Evolutionary conservation across 2,113 vertebrate species (phyloP).

Genomic region (Synchiropus splendidus): DNA sequence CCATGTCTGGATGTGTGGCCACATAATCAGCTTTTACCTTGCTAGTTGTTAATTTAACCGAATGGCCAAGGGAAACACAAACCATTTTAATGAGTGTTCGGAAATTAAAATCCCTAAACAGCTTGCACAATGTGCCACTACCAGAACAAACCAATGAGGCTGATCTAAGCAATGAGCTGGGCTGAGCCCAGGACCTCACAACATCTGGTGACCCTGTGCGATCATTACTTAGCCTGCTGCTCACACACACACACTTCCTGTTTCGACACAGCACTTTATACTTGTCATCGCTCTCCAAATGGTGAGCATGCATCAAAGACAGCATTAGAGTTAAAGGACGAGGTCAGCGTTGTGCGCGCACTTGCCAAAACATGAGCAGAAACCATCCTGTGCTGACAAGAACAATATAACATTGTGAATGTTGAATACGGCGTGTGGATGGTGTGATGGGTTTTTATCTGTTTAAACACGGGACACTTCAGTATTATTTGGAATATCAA

Average conservation of each 20-base stretch:
- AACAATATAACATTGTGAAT: slow-evolving; percentile 21
- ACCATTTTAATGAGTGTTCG: slow-evolving; percentile 75
- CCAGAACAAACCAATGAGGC: slow-evolving; percentile 67
- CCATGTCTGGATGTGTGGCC: slow-evolving; percentile 67
- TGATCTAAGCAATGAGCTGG: slow-evolving; percentile 63
- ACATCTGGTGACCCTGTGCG: slow-evolving; percentile 73
- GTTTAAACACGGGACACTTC: too few relatives aligned
- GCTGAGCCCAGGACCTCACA: slow-evolving; percentile 53
- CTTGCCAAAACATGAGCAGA: slow-evolving; percentile 26
- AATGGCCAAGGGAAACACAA: slow-evolving; percentile 73
- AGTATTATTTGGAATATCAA: too few relatives aligned
- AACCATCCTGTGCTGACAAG: slow-evolving; percentile 38
- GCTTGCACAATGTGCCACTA: slow-evolving; percentile 65
- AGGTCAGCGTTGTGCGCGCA: slow-evolving; percentile 31
- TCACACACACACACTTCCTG: slow-evolving; percentile 45
- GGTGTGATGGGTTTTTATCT: too few relatives aligned
- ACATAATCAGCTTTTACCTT: slow-evolving; percentile 73
- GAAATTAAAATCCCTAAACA: slow-evolving; percentile 71
- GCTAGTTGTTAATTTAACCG: slow-evolving; percentile 73
- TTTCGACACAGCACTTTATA: slow-evolving; percentile 47
- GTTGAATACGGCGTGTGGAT: slow-evolving; percentile 2
- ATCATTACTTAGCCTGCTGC: slow-evolving; percentile 61
- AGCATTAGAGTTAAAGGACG: slow-evolving; percentile 38
- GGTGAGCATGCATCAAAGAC: slow-evolving; percentile 47
- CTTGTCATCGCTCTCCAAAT: slow-evolving; percentile 55